Evolutionary conservation across 2,113 vertebrate species (phyloP), one percentile per base, ranked within the genome.

Genomic region (Circaetus gallicus): DNA sequence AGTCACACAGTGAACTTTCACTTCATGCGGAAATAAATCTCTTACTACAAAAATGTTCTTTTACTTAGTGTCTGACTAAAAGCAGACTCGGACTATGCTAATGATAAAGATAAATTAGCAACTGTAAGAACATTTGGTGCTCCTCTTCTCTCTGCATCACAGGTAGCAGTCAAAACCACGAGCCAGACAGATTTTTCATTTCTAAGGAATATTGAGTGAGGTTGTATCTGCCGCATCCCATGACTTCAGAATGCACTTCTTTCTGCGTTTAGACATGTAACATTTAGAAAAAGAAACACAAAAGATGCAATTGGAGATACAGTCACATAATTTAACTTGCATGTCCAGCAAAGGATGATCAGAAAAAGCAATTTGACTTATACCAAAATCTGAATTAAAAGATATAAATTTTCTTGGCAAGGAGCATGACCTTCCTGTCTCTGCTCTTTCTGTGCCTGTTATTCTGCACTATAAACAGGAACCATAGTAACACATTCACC

Each of bases 401-500:
- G 28, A 72, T 12, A 58, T 5, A 52, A 16, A 65, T 89, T 36
- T 69, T 59, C 42, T 55, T 72, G 65, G 63, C 66, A 77, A 55
- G 52, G 65, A 43, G 13, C 55, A 36, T 73, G 74, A 93, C 84
- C 72, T 95, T 86, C 43, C 43, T 59, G 32, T 61, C 61, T 82
- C 16, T 56, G 26, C 6, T 70, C 16, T 70, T 70, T 69, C 89
- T 95, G 36, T 91, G 71, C 69, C 81, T 91, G 55, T 63, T 95
- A 49, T 69, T 95, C 67, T 87, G n/a, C 58, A 86, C 81, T 97
- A 45, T 96, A 97, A 98, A 97, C 74, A 97, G 93, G 81, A 96
- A 73, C 95, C 95, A 97, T 97, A 92, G 95, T 82, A 97, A 98
- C 86, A 10, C 59, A 74, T 86, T 94, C 97, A 98, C 95, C 96